Evolutionary conservation across 2,888 invertebrate species (phyloP), one percentile per base, ranked within the genome.

Genomic region (Drosophila prolongata): DNA sequence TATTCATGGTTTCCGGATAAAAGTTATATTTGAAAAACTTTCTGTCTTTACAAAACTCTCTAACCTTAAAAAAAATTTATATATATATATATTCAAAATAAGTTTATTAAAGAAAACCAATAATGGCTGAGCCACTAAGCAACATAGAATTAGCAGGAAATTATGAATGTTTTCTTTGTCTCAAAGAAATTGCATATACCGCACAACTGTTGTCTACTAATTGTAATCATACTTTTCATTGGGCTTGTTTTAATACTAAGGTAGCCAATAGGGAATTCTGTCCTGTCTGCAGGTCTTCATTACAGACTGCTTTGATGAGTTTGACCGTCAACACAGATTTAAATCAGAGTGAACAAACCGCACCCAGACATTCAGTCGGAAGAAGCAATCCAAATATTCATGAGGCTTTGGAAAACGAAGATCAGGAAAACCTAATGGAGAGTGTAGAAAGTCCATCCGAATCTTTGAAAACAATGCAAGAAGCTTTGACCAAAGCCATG

Each of bases 141-240:
- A 47, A 27, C 46, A 47, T 6, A 11, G 47, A 49, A 34, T 34
- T 34, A 49, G 11, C 14, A 14, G 47, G 30, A 34, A 5, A 30
- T 49, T 11, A n/a, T 16, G 47, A 49, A 16, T 49, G 47, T 14
- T 49, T 14, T 14, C 14, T 47, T 16, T 50, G 34, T 16, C 34
- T 50, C 34, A 35, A 35, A 50, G 49, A 50, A 50, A 50, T 50
- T 16, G 16, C 16, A 34, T 35, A 50, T 16, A 35, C 49, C 16
- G 49, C 49, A 13, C 49, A 50, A 37, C 13, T 50, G 9, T 19
- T 50, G 35, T 19, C 50, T 50, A 50, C 35, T 13, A 35, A 35
- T 35, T 50, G 50, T 19, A 35, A 50, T n/a, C 35, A 50, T 35
- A 50, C 50, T 16, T 50, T 50, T 50, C 35, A 50, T 50, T 50